Evolutionary conservation across 2,797 vertebrate species (phyloP), one percentile per base, ranked within the genome.

Genomic region (Petrocephalus schoutedeni): DNA sequence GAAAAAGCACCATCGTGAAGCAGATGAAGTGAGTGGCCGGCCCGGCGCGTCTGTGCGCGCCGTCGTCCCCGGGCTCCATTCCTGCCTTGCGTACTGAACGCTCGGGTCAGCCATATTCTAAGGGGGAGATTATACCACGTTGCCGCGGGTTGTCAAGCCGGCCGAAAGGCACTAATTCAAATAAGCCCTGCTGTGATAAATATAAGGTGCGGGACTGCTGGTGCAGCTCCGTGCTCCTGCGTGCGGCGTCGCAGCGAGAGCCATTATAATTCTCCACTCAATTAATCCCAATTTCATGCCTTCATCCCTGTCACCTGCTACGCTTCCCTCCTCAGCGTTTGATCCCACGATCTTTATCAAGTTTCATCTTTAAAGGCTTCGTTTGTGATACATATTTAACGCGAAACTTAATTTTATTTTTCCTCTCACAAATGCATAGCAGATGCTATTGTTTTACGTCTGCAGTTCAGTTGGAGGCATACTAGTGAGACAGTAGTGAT

Each of bases 1-100:
- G 98, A 90, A 99, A 99, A 95, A 98, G 98, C 96, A 99, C 98
- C 96, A 99, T 99, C 95, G 98, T 99, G 94, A 99, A 99, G 97
- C 98, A 99, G 94, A 99, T 99, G 98, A 99, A 99, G 98, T 99
- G 96, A 98, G 98, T 97, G 92, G 85, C 28, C 28, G 28, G 28
- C 28, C 28, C 28, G 28, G 28, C 28, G 28, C 28, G 28, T 1
- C 28, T 28, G 93, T 94, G 32, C 64, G 32, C 93, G 92, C 94
- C 92, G 94, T 94, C 93, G 92, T 93, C 94, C 93, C 59, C 92
- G 93, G 92, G 93, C 94, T 91, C 90, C 92, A 92, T 86, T 89
- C 92, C 92, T 88, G 91, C 94, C 91, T 86, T 56, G 57, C 57
- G 64, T 95, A 93, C 89, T 91, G 91, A 91, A 90, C 88, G 89